These are phyloP conservation scores for Idaea straminata DNA, from an alignment of 2,888 invertebrate genomes.

Conservation along the genomic window DNA sequence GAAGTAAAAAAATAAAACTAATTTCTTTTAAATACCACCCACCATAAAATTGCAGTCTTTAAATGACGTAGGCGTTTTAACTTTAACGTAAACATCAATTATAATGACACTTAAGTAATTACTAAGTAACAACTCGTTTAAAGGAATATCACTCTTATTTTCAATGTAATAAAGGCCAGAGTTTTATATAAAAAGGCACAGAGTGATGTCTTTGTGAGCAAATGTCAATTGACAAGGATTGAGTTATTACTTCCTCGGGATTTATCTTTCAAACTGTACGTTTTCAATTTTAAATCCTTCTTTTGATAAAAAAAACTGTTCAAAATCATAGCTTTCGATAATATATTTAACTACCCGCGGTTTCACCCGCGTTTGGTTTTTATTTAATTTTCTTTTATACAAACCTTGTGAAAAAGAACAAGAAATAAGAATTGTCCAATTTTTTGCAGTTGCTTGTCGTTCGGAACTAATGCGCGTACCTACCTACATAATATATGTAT, in stretches of 20 bases:
- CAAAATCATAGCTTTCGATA: not conserved
- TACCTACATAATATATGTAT: no score
- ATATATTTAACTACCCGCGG: no score
- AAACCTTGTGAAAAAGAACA: no score
- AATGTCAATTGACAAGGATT: constrained; percentile 41
- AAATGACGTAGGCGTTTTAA: constrained; percentile 27
- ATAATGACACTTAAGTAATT: constrained; percentile 22
- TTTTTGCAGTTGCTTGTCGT: no score
- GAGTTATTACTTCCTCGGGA: constrained; percentile 45
- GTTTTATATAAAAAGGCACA: constrained; percentile 4
- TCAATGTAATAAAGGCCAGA: not conserved
- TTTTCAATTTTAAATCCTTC: not conserved
- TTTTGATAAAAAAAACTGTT: not conserved
- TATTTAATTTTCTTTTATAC: no score
- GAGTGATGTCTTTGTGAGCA: constrained; percentile 26
- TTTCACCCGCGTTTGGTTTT: no score
- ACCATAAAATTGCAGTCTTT: not conserved
- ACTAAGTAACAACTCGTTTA: not conserved
- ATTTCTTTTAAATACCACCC: constrained; percentile 10
- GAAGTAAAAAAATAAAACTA: constrained; percentile 8
- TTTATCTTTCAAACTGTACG: constrained; percentile 5
- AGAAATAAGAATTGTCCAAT: no score
- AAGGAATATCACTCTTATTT: constrained; percentile 12
- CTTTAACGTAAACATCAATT: constrained; percentile 33
- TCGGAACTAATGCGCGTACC: no score